Evolutionary conservation across 2,113 vertebrate genomes (phyloP), one percentile per base, ranked within the genome.

Genomic region (Aegotheles bennettii): DNA sequence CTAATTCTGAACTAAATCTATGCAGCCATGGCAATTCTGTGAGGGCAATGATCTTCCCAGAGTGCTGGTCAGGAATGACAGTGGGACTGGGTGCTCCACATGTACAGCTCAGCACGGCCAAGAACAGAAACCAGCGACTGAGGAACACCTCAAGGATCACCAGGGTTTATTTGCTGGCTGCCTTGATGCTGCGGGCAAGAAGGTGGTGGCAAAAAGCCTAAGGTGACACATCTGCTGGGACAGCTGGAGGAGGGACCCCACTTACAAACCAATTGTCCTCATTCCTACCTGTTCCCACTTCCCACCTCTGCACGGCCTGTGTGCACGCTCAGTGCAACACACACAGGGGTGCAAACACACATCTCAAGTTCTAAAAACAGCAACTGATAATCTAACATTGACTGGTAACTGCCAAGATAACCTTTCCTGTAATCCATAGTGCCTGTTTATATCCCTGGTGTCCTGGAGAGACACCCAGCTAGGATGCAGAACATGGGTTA

Each of bases 41-140:
- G 59, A 76, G 18, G 64, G 17, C 40, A 60, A 47, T 6, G 11
- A 6, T 31, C 48, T 69, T 35, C 19, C 11, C 47, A 25, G 48
- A 28, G 38, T 10, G 11, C 7, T 57, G 48, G 17, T 28, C 12
- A 5, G 0, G 31, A 67, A 31, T 5, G 21, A 13, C 3, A 38
- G 57, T 19, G 33, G 42, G 67, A 56, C 5, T 28, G 54, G 54
- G 73, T 4, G 16, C 11, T 42, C 9, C 12, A 24, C 6, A 42
- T 0, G 8, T 7, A 24, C 53, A 45, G 7, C 11, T 13, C 10
- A 1, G 36, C 63, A 42, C 9, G 2, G 2, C 31, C 6, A 9
- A 19, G 40, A 31, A 31, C 12, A 35, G 75, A 51, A 74, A 74
- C 10, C 54, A 42, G 45, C 0, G 0, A 23, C 11, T 24, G 23